Percentiles rank a stretch among this genome's conserved stretches.
Evolutionary conservation across 2,888 invertebrate species (phyloP).

Genomic region (Chrysolina americana): DNA sequence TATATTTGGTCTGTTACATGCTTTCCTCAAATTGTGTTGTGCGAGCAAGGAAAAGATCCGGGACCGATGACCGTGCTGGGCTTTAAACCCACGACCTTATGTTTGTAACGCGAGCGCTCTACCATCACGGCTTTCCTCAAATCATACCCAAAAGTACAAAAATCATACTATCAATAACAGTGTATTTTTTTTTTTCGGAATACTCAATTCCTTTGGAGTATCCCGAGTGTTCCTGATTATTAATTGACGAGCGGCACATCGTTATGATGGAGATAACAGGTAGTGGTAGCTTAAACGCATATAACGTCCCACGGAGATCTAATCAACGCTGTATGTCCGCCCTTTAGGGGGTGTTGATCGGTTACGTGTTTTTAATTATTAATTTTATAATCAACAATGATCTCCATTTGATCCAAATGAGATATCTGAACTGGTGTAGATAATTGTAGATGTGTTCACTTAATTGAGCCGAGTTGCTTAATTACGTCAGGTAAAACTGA

Average conservation of each 20-base stretch:
- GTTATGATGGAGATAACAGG: constrained; percentile 41
- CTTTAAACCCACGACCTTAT: too few relatives aligned
- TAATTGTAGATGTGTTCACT: not conserved
- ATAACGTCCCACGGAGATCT: constrained; percentile 55
- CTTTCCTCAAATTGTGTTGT: too few relatives aligned
- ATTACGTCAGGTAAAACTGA: too few relatives aligned
- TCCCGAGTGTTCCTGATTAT: constrained; percentile 29
- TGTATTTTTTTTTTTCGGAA: not conserved
- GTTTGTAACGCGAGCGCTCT: too few relatives aligned
- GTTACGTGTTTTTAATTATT: constrained; percentile 46
- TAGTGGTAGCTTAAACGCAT: constrained; percentile 54
- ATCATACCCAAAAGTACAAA: too few relatives aligned
- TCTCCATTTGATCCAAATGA: constrained; percentile 32
- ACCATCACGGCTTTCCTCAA: too few relatives aligned
- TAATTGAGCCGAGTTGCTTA: not conserved
- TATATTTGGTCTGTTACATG: too few relatives aligned
- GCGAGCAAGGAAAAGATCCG: too few relatives aligned
- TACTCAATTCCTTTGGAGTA: not conserved
- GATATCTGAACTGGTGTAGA: not conserved
- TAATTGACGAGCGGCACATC: constrained; percentile 44
- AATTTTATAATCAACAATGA: constrained; percentile 48
- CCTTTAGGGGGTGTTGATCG: constrained; percentile 40
- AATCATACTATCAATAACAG: too few relatives aligned
- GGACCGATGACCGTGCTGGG: too few relatives aligned
- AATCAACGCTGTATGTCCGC: constrained; percentile 54